Evolutionary conservation across 2,797 vertebrate genomes (phyloP), one percentile per base, ranked within the genome.

Genomic region (Argentina silus): DNA sequence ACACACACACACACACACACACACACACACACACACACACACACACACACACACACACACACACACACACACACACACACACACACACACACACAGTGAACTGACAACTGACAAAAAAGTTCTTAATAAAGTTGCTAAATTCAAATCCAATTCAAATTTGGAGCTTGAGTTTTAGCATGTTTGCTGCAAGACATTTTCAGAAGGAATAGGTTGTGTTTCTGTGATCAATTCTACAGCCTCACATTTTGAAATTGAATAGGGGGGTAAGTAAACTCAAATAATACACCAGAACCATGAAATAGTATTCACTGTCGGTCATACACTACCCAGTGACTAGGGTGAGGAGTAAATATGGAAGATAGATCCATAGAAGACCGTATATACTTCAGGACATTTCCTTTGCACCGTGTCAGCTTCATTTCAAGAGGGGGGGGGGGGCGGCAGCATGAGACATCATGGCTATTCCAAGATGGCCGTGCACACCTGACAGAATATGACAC

Each of bases 401-500:
- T 36, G 27, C 27, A 36, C 27, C 27, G 4, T 36, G 27, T 14
- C 50, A 53, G 50, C 50, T 14, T 53, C 7, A n/a, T 53, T 53
- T n/a, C n/a, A n/a, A 53, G 50, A 14, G 7, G 10, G 12, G 50
- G 15, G 7, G 10, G 12, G 50, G 15, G 12, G 50, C 3, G 10
- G 12, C 12, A 11, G 6, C 21, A 60, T 7, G 11, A 60, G 59
- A 11, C 59, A 12, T 23, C 11, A 1, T 17, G 0, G 2, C 11
- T n/a, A 2, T 82, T 88, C 85, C 87, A 91, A 91, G 88, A 91
- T 90, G 89, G 89, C 88, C 4, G 60, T 19, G 78, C 53, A 57
- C 88, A 91, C 88, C 90, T 91, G 90, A 86, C 88, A 90, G 83
- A 85, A 84, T 82, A 48, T 78, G 83, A 76, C 78, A 80, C 85